Evolutionary conservation across 37 sponge, comb jelly and placozoan genomes (phyloP), one percentile per base, ranked within the genome.

Genomic region (Agelas oroides): DNA sequence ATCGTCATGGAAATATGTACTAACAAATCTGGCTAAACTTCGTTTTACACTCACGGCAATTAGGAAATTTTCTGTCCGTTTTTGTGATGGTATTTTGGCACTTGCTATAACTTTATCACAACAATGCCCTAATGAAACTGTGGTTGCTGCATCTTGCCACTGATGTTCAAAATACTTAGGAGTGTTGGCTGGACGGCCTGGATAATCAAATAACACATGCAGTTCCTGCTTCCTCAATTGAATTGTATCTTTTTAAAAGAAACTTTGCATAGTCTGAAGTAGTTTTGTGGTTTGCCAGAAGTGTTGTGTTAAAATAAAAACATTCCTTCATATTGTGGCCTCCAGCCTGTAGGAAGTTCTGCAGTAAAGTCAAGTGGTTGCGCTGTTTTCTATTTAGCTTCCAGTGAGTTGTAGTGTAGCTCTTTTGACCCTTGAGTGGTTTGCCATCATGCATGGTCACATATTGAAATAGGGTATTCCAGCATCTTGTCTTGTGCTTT

Each of bases 41-140:
- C 78, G 63, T n/a, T n/a, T 79, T 79, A 55, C 65, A 79, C 1
- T 79, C 24, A 33, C 78, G 63, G 33, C 82, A 81, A 52, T 71
- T 19, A 70, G 72, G 12, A 81, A 40, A 30, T 52, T 70, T 54
- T 70, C 61, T 30, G 36, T 17, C 72, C 82, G 55, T 52, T 57
- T 81, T 1, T 8, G 31, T n/a, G 57, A 33, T 23, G 32, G 23
- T 27, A 60, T 34, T 18, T n/a, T 57, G 1, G 57, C 14, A 18
- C 6, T 67, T 5, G 27, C 16, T 20, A 1, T 58, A 1, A 81
- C 15, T 19, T 81, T 30, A 56, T 69, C 36, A 55, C 61, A 71
- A 8, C 36, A 53, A 33, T 71, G 82, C 30, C 24, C 23, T 24
- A 16, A 52, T n/a, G 71, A 24, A 18, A 23, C 66, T 6, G 16